A percentile compares a stretch with the other conserved stretches of the same genome.
These are phyloP conservation scores for Tautogolabrus adspersus DNA, from an alignment of 2,113 vertebrate species.

Conservation along the genomic window DNA sequence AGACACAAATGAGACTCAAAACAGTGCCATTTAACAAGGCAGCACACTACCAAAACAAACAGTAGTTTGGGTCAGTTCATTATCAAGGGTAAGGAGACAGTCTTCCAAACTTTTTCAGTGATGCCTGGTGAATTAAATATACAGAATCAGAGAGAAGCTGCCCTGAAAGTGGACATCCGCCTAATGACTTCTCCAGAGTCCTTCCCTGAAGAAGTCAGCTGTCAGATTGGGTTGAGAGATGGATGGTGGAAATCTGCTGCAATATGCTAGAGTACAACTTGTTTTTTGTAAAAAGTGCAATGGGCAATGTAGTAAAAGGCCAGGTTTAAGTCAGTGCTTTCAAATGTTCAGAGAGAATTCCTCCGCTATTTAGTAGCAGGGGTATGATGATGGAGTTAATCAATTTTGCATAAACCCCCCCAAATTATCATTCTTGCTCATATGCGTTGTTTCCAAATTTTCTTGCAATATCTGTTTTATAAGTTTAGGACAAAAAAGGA, in stretches of 20 bases:
- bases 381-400: no score
- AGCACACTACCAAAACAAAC: constrained; percentile 30
- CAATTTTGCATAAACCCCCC: no score
- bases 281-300: not conserved
- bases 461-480: no score
- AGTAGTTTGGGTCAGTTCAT: constrained; percentile 27
- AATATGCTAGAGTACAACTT: constrained; percentile 3
- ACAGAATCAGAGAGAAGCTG: not conserved
- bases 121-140: constrained; percentile 39
- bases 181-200: constrained; percentile 55
- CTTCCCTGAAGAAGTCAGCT: constrained; percentile 21
- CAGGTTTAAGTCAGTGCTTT: not conserved
- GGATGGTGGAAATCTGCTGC: constrained; percentile 14
- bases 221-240: constrained; percentile 13
- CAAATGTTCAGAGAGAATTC: not conserved
- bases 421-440: no score
- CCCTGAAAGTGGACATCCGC: constrained; percentile 12
- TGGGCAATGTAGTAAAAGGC: not conserved
- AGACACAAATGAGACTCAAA: constrained; percentile 23
- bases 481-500: not conserved
- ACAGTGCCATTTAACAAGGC: constrained; percentile 15
- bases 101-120: constrained; percentile 33
- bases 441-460: not conserved
- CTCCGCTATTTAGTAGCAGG: fast-evolving
- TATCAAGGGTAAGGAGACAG: constrained; percentile 37